Conservation (phyloP, 2,113 vertebrate genomes). For the Hassar affinis region DNA sequence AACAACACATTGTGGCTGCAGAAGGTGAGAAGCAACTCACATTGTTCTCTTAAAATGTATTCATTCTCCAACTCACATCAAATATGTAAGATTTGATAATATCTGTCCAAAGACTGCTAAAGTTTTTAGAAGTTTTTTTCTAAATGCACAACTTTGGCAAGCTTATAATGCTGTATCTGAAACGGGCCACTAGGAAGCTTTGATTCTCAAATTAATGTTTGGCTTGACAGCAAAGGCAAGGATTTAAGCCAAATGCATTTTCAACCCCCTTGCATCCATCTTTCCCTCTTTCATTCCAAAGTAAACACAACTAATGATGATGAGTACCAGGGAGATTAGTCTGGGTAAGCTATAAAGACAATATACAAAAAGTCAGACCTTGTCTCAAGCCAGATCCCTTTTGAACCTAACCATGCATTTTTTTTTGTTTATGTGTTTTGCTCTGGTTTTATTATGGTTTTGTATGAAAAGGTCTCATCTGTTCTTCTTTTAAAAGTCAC, state of each 20-base stretch:
- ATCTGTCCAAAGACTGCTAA: slow-evolving; percentile 18
- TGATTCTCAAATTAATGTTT: slow-evolving; percentile 56
- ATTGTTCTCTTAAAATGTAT: not conserved
- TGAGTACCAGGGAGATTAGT: slow-evolving; percentile 46
- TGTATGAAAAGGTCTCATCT: slow-evolving; percentile 55
- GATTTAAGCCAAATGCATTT: slow-evolving; percentile 43
- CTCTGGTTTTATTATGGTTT: slow-evolving; percentile 52
- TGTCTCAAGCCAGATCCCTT: slow-evolving; percentile 7
- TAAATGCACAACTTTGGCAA: slow-evolving; percentile 50
- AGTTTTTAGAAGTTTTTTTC: slow-evolving; percentile 54
- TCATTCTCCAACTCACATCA: not conserved
- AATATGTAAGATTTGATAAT: slow-evolving; percentile 41
- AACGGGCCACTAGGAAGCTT: slow-evolving; percentile 42
- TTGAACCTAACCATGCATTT: slow-evolving; percentile 39
- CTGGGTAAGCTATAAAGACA: slow-evolving; percentile 3
- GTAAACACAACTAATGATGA: slow-evolving; percentile 36
- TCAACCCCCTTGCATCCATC: slow-evolving; percentile 2
- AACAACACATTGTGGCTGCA: slow-evolving; percentile 83
- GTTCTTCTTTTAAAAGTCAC: too few relatives aligned
- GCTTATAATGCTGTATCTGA: slow-evolving; percentile 46
- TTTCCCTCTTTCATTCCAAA: slow-evolving; percentile 10
- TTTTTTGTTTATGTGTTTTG: slow-evolving; percentile 47
- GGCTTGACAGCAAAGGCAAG: slow-evolving; percentile 44
- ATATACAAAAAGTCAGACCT: not conserved
- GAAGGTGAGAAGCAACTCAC: slow-evolving; percentile 68